A percentile compares a stretch with the other conserved stretches of the same genome.
phyloP scores from a whole-genome alignment of 2,113 vertebrate species.

The Chinchilla lanigera region DNA sequence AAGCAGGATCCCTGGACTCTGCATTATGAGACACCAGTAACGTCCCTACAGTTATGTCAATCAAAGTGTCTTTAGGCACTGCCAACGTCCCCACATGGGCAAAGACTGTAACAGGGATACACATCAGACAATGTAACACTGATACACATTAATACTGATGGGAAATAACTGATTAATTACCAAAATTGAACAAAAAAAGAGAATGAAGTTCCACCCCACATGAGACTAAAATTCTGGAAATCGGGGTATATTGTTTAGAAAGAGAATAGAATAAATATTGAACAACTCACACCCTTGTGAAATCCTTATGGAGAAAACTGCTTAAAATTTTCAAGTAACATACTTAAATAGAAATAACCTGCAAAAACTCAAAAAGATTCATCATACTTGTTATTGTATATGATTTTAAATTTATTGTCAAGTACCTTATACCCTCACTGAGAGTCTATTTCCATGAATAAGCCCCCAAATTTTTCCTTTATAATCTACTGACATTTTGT shows the following conservation, averaged over 20 bases:
- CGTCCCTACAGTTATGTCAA: neutral
- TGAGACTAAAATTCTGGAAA: slow-evolving; percentile 32
- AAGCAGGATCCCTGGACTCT: neutral
- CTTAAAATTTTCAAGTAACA: slow-evolving; percentile 14
- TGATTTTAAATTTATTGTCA: neutral
- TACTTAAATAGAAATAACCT: slow-evolving; percentile 31
- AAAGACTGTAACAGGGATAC: neutral
- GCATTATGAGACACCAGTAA: neutral
- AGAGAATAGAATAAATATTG: neutral
- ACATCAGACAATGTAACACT: neutral
- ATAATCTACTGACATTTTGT: neutral
- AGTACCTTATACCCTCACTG: neutral
- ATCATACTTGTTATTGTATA: neutral
- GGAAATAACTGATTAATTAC: neutral
- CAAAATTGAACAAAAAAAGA: neutral
- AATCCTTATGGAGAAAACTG: neutral
- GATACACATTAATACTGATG: neutral
- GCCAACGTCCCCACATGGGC: neutral
- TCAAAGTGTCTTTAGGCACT: neutral
- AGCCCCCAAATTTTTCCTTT: neutral
- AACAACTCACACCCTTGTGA: neutral
- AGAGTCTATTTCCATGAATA: neutral
- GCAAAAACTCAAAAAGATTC: neutral
- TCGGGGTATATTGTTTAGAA: neutral
- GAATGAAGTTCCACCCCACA: neutral